A percentile compares a stretch with the other conserved stretches of the same genome.
These are phyloP conservation scores for Lycocerus yunnanus DNA, from an alignment of 2,888 invertebrate genomes.

Conservation along the genomic window DNA sequence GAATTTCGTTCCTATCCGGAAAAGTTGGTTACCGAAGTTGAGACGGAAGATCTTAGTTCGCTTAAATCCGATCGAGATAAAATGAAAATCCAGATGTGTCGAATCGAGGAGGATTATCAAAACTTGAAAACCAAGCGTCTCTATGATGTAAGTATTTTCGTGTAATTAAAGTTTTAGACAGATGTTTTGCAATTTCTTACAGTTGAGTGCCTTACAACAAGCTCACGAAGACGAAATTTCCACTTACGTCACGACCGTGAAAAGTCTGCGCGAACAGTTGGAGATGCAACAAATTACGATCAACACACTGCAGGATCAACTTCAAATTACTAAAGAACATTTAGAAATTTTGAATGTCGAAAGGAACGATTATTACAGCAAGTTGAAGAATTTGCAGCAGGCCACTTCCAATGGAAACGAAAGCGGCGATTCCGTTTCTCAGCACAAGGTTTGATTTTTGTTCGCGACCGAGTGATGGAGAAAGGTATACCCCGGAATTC, in stretches of 20 bases:
- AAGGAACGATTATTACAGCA: conserved; percentile 60
- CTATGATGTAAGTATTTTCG: conserved; percentile 71
- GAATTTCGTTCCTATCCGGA: conserved; percentile 51
- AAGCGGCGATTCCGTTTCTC: background rate
- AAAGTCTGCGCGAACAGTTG: conserved; percentile 64
- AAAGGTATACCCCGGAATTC: no score
- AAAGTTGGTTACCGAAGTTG: conserved; percentile 46
- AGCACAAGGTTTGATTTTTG: conserved; percentile 16
- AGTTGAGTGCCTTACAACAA: conserved; percentile 76
- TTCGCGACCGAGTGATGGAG: no score
- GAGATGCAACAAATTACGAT: conserved; percentile 64
- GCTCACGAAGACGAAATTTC: conserved; percentile 74
- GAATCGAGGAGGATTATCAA: conserved; percentile 75
- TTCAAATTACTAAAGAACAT: conserved; percentile 56
- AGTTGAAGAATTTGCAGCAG: conserved; percentile 35
- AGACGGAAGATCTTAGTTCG: conserved; percentile 54
- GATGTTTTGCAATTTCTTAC: conserved; percentile 45
- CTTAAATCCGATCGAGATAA: conserved; percentile 65
- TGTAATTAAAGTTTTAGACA: background rate
- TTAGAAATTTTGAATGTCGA: conserved; percentile 59
- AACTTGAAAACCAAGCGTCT: conserved; percentile 76
- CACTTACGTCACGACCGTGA: conserved; percentile 66
- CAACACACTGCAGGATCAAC: conserved; percentile 53
- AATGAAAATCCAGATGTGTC: conserved; percentile 60
- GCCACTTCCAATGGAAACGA: conserved; percentile 5